Conservation (phyloP, 2,113 vertebrate genomes). For the Pitta sordida region DNA sequence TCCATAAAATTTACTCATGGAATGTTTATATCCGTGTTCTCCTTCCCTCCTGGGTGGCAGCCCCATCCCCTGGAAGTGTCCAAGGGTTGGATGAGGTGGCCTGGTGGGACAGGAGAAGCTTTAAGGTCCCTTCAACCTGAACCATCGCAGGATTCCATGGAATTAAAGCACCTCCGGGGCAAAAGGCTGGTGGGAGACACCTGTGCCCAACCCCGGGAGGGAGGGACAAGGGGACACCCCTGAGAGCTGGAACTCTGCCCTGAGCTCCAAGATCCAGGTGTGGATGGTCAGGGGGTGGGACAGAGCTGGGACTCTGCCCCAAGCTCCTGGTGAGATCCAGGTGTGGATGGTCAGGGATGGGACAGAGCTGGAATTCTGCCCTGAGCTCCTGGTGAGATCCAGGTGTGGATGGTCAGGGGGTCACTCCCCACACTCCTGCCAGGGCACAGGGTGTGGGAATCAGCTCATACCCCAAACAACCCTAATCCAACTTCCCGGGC, state of each 20-base stretch:
- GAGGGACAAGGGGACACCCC: too few species aligned
- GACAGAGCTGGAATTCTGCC: too few species aligned
- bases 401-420: too few species aligned
- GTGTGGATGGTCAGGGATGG: fast-evolving
- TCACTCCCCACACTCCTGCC: not conserved
- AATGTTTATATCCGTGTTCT: fast-evolving
- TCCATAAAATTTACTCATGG: not conserved
- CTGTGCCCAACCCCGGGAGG: not conserved
- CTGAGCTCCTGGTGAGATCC: too few species aligned
- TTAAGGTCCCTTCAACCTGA: not conserved
- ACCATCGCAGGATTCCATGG: not conserved
- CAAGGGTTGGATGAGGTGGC: too few species aligned
- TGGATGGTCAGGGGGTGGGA: too few species aligned
- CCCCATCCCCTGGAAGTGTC: too few species aligned
- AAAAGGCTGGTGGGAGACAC: fast-evolving
- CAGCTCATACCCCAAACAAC: not conserved
- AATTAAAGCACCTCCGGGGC: not conserved
- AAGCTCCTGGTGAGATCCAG: not conserved
- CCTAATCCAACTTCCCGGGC: too few species aligned
- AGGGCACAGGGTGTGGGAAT: not conserved
- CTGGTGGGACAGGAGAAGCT: not conserved
- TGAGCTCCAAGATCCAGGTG: too few species aligned
- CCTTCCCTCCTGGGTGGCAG: not conserved
- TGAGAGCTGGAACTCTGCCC: fast-evolving
- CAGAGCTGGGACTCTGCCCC: not conserved